These are phyloP conservation scores for Microtus obscurus DNA, from an alignment of 2,797 vertebrate species.

Conservation along the genomic window DNA sequence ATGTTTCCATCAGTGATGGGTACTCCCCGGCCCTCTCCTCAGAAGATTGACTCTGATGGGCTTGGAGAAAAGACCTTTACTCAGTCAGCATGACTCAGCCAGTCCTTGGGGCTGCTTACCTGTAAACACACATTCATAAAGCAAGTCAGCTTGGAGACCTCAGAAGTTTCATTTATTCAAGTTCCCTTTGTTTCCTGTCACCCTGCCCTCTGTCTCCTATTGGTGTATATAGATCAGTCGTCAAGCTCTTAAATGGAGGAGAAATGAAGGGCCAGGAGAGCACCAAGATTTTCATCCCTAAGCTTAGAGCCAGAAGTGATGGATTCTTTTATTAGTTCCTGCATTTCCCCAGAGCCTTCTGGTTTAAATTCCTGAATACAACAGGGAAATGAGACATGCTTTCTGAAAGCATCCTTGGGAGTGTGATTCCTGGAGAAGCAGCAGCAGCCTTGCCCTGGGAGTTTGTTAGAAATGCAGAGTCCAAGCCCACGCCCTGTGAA, in stretches of 20 bases:
- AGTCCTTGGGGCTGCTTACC: background rate
- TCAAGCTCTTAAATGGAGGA: constrained; percentile 12
- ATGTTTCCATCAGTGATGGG: constrained; percentile 65
- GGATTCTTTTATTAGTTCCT: background rate
- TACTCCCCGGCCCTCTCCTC: constrained; percentile 55
- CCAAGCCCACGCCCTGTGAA: background rate
- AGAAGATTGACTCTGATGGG: constrained; percentile 54
- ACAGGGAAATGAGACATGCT: background rate
- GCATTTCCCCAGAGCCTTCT: background rate
- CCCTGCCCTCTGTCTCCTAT: background rate
- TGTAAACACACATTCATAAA: constrained; percentile 53
- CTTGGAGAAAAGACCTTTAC: constrained; percentile 26
- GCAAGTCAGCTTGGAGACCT: background rate
- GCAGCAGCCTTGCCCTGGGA: background rate
- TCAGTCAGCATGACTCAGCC: background rate
- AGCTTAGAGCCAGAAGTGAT: background rate
- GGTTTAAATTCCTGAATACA: background rate
- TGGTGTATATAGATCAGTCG: constrained; percentile 3
- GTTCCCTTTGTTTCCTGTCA: constrained; percentile 20
- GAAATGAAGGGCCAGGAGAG: constrained; percentile 15
- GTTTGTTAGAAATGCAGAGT: background rate
- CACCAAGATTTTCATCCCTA: constrained; percentile 29
- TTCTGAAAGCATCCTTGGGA: background rate
- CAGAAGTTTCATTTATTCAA: constrained; percentile 29
- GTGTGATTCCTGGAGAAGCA: background rate